These are phyloP conservation scores for Clarias platycephalus DNA, from an alignment of 2,797 vertebrate genomes.

Conservation along the genomic window DNA sequence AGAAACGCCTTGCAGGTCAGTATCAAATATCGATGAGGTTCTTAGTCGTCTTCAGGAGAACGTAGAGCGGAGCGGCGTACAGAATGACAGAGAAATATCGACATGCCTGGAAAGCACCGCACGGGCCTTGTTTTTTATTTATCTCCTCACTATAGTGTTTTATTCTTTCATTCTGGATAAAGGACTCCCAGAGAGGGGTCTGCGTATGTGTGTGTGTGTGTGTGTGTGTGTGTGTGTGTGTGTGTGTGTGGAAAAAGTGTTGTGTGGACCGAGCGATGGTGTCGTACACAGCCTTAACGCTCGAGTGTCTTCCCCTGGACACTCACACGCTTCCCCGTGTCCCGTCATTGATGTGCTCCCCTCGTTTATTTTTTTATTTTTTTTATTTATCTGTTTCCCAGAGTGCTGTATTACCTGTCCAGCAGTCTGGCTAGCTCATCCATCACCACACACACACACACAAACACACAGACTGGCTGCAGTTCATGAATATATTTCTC, in stretches of 20 bases:
- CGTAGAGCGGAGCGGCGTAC: conserved; percentile 2
- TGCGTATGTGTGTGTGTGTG: background rate
- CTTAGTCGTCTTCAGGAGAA: conserved; percentile 6
- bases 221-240: background rate
- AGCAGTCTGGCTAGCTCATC: conserved; percentile 55
- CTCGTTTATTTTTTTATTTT: conserved; percentile 46
- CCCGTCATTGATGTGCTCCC: conserved; percentile 44
- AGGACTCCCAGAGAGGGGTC: background rate
- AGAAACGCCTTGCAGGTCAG: conserved; percentile 28
- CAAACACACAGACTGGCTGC: conserved; percentile 33
- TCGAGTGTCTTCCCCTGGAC: conserved; percentile 28
- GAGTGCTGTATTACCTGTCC: conserved; percentile 56
- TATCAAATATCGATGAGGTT: conserved; percentile 37
- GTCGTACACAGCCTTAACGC: conserved; percentile 15
- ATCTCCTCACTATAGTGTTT: background rate
- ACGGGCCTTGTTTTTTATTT: background rate
- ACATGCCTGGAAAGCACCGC: background rate
- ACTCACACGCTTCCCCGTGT: conserved; percentile 26
- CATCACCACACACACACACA: conserved; percentile 47
- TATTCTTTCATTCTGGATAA: background rate
- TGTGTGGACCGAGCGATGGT: background rate
- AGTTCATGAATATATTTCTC: conserved; percentile 51
- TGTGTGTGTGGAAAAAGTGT: background rate
- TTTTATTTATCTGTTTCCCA: conserved; percentile 51
- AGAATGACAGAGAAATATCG: conserved; percentile 3